phyloP scores from a whole-genome alignment of 2,888 invertebrate genomes.

The Eustalomyia histrio region DNA sequence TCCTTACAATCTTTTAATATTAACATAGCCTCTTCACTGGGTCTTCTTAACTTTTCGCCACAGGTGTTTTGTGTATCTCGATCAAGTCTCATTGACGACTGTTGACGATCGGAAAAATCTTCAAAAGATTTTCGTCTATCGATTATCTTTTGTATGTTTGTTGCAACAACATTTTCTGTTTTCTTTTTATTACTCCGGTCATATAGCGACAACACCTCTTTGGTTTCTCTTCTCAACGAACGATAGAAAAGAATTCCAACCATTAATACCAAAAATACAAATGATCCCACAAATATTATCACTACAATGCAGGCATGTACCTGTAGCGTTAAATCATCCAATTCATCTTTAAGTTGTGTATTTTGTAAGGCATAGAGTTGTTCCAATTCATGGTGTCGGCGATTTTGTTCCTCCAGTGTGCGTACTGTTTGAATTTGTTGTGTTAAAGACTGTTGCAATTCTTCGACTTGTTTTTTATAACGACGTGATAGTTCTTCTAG shows the following conservation, averaged over 20 bases:
- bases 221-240: conserved; percentile 73
- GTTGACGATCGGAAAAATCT: conserved; percentile 80
- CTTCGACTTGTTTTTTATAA: conserved; percentile 98
- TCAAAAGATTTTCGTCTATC: conserved; percentile 84
- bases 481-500: conserved; percentile 96
- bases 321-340: conserved; percentile 83
- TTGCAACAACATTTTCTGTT: conserved; percentile 17
- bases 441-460: conserved; percentile 92
- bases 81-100: conserved; percentile 27
- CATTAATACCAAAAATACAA: conserved; percentile 75
- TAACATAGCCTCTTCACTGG: conserved; percentile 87
- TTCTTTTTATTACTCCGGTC: conserved; percentile 44
- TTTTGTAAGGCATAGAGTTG: conserved; percentile 89
- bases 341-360: conserved; percentile 83
- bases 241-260: conserved; percentile 76
- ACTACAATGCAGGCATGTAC: conserved; percentile 80
- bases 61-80: conserved; percentile 71
- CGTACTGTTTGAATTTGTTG: conserved; percentile 89
- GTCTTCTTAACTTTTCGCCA: conserved; percentile 81
- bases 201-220: conserved; percentile 68
- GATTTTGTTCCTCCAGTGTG: conserved; percentile 86
- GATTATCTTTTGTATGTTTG: conserved; percentile 68
- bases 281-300: conserved; percentile 76
- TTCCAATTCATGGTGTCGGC: conserved; percentile 87
- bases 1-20: conserved; percentile 81